Base-by-base conservation (phyloP, 53 echinoderm and acorn worm genomes). In the Zoroaster sp. region DNA sequence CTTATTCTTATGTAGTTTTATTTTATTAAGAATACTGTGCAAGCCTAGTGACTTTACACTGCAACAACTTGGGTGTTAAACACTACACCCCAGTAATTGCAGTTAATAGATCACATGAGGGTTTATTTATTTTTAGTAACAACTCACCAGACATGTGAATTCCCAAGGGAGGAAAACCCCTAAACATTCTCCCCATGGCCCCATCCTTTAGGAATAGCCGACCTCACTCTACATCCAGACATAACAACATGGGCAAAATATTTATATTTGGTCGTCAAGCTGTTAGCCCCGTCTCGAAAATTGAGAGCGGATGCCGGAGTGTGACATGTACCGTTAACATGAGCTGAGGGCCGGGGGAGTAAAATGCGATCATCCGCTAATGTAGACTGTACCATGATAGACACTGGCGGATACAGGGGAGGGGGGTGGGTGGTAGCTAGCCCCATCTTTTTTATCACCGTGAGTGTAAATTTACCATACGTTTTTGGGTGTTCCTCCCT, bases 281-380 rank as follows among this genome's bases (percentile, higher is more conserved):
- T 21, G 32, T 18, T 31, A 34, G 0, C 6, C 42, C 34, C 13
- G 46, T 13, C 38, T 55, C 59, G 82, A 31, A 82, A 82, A 82
- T 68, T 82, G 14, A 38, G 17, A 67, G 82, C 67, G 67, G 82
- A 68, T 82, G 82, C 23, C 32, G 40, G 82, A 66, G 82, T 41
- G 41, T 67, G 66, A 68, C 42, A 44, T 66, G 66, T 40, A 41
- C 82, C 43, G 41, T 82, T n/a, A 79, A 54, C 52, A 21, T 38
- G 59, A 55, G 38, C 79, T 34, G 1, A 23, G 25, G 63, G 35
- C 63, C 79, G 63, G 40, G 37, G 31, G 35, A 44, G 63, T 40
- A 79, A 79, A 59, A 25, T 54, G 55, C 11, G 14, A 37, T 17
- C 63, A 54, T 79, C 79, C 79, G 79, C 79, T 63, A n/a, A n/a